Percentiles rank a stretch among this genome's conserved stretches.
Conservation (phyloP, 1,140 invertebrate species). For the Pachyrhynchus sulphureomaculatus region DNA sequence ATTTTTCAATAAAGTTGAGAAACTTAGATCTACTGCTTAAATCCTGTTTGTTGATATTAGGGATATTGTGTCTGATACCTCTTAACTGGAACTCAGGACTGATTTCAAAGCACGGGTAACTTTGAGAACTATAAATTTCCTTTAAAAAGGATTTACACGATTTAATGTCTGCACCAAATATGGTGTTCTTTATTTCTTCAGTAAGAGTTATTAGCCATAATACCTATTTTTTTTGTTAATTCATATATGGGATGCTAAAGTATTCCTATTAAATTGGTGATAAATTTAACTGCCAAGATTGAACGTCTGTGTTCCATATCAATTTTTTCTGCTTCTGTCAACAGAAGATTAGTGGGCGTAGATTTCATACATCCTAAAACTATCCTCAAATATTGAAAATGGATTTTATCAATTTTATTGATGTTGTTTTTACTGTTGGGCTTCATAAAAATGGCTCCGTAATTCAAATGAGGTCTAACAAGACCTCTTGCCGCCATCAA, state of each 20-base stretch:
- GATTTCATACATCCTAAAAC: slow-evolving; percentile 21
- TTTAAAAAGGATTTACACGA: neutral
- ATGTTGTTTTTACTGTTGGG: neutral
- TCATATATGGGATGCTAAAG: neutral
- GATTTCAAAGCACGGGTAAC: slow-evolving; percentile 3
- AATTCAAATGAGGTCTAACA: slow-evolving; percentile 26
- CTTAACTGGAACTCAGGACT: neutral
- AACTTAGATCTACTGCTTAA: neutral
- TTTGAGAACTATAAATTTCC: neutral
- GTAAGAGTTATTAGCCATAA: too few species aligned
- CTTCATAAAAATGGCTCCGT: slow-evolving; percentile 16
- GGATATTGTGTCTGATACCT: neutral
- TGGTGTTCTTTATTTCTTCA: neutral
- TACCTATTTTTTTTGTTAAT: neutral
- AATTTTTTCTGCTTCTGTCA: slow-evolving; percentile 15
- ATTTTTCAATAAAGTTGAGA: neutral
- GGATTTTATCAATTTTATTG: slow-evolving; percentile 11
- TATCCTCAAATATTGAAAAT: slow-evolving; percentile 11
- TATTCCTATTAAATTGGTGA: neutral
- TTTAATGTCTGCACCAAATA: slow-evolving; percentile 3
- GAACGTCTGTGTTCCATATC: slow-evolving; percentile 8
- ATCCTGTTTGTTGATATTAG: neutral
- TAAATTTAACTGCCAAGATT: slow-evolving; percentile 19
- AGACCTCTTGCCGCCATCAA: neutral
- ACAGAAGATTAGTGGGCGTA: slow-evolving; percentile 20